Conservation (phyloP, 2,113 vertebrate genomes). For the Phoenicopterus ruber region DNA sequence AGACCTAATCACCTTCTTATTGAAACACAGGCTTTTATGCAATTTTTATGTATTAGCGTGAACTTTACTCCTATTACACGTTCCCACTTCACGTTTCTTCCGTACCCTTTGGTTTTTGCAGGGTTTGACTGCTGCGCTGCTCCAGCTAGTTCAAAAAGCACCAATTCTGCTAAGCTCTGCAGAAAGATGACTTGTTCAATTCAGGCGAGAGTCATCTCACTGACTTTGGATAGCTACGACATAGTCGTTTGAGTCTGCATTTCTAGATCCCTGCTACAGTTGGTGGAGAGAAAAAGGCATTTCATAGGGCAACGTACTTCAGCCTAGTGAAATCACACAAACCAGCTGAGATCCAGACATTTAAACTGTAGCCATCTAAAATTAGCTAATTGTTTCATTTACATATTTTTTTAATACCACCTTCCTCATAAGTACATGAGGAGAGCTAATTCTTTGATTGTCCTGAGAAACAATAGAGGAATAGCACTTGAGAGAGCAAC, state of each 20-base stretch:
- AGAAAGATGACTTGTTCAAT: neutral
- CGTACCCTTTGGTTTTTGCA: accelerated
- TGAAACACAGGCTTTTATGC: neutral
- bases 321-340: neutral
- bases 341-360: neutral
- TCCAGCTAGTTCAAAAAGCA: neutral
- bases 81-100: neutral
- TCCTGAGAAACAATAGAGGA: neutral
- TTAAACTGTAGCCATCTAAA: neutral
- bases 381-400: neutral
- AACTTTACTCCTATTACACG: neutral
- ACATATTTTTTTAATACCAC: neutral
- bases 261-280: neutral
- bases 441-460: neutral
- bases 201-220: neutral
- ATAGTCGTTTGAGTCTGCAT: neutral
- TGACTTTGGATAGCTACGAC: neutral
- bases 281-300: neutral
- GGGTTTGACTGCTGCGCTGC: neutral
- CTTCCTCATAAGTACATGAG: neutral
- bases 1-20: neutral
- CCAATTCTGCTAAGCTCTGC: neutral
- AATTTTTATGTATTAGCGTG: neutral
- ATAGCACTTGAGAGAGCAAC: neutral
- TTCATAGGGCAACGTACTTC: neutral